Evolutionary conservation across 2,797 vertebrate species (phyloP).

Genomic region (Capromys pilorides): DNA sequence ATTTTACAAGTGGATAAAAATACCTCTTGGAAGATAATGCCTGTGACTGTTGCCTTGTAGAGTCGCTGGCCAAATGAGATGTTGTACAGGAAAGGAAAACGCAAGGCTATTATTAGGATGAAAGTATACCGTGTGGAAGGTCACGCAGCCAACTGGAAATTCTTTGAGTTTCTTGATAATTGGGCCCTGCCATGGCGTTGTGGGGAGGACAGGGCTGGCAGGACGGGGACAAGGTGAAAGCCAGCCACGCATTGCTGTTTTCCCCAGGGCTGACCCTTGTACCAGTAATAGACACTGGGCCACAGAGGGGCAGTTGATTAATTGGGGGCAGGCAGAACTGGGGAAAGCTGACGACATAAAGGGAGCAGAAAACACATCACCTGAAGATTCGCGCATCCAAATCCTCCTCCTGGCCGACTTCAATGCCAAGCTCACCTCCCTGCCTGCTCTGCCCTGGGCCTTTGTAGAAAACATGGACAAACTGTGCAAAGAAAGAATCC

Average conservation of each 20-base stretch:
- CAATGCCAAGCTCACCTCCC: background rate
- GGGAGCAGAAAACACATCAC: background rate
- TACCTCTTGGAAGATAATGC: conserved; percentile 15
- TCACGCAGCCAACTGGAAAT: conserved; percentile 5
- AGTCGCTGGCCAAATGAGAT: conserved; percentile 41
- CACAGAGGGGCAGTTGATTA: background rate
- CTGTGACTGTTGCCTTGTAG: background rate
- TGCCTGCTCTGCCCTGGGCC: background rate
- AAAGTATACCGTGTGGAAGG: background rate
- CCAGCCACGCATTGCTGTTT: background rate
- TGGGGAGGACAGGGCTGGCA: background rate
- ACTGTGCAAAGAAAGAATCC: conserved; percentile 3
- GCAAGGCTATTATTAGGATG: conserved; percentile 33
- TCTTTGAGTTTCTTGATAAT: background rate
- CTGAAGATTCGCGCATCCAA: conserved; percentile 25
- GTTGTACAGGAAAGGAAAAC: background rate
- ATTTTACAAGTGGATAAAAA: conserved; percentile 33
- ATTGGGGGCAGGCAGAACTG: background rate
- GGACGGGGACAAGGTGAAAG: background rate
- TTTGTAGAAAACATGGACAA: background rate
- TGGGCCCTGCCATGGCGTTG: background rate
- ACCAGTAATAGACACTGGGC: background rate
- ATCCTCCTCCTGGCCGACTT: background rate
- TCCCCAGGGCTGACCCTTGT: background rate
- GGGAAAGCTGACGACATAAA: background rate